Evolutionary conservation across 2,113 vertebrate species (phyloP), one percentile per base, ranked within the genome.

Genomic region (Pitta sordida): DNA sequence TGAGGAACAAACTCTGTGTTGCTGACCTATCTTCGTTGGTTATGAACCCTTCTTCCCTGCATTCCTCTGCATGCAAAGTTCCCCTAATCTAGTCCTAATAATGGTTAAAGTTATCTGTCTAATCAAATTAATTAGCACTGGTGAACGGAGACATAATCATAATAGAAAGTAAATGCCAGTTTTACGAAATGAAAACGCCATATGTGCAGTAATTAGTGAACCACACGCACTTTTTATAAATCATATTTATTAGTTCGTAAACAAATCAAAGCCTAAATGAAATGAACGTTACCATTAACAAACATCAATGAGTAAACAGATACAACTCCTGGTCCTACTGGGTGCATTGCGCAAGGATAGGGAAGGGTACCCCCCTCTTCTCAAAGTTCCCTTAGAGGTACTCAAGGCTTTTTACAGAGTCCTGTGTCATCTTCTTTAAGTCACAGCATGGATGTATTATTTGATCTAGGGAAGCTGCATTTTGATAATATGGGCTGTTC

Each of bases 121-220:
- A 98, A 98, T 98, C 97, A 98, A 97, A 98, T 97, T 97, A 98
- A 98, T 98, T 98, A 98, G 95, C 97, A 91, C 96, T 92, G 96
- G 98, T 97, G 97, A 98, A 98, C 92, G 49, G 97, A 98, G 97
- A 98, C 97, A 94, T 98, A 96, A 97, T 97, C 97, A 97, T 98
- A 97, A 98, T 98, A 98, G 98, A 98, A 98, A 98, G 98, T 97
- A 98, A 98, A 98, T 97, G 97, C 97, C 97, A 98, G 96, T 98
- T 98, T 98, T 97, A 96, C 94, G 96, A 98, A 98, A 97, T 87
- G 96, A 96, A 97, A 98, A 96, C 87, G 91, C 98, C 98, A 98
- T 98, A 98, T 98, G 98, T 97, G 98, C 97, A 95, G 97, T 97
- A 98, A 98, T 98, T 98, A 98, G 97, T 94, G 95, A 97, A 97